phyloP scores from a whole-genome alignment of 2,888 invertebrate species.

The Mimas tiliae region DNA sequence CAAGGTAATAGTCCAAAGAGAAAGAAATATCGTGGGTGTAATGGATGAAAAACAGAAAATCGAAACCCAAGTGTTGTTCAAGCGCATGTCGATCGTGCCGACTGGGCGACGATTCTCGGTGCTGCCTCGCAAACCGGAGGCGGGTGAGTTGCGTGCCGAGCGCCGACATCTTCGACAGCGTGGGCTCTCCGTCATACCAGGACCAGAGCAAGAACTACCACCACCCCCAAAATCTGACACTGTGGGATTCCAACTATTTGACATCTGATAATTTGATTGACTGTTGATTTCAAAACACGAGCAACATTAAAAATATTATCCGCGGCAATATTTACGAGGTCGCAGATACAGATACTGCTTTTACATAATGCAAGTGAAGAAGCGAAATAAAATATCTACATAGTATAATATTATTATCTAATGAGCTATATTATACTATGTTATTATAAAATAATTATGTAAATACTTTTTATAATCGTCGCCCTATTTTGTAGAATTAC shows the following conservation, averaged over 20 bases:
- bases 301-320: no score
- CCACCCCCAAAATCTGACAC: slow-evolving; percentile 60
- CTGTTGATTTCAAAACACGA: no score
- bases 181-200: slow-evolving; percentile 71
- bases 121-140: slow-evolving; percentile 60
- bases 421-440: no score
- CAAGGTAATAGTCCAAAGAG: slow-evolving; percentile 67
- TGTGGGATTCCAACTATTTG: slow-evolving; percentile 70
- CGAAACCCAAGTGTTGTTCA: slow-evolving; percentile 69
- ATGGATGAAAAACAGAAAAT: slow-evolving; percentile 64
- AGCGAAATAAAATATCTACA: no score
- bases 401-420: no score
- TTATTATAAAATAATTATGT: no score
- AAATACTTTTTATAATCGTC: no score
- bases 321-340: no score
- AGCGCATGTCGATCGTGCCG: slow-evolving; percentile 73
- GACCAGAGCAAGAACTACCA: slow-evolving; percentile 61
- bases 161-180: slow-evolving; percentile 64
- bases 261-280: slow-evolving; percentile 49
- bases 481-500: no score
- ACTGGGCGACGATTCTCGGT: slow-evolving; percentile 69
- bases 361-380: no score
- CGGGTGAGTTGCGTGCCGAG: slow-evolving; percentile 51
- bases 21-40: slow-evolving; percentile 63
- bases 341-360: no score